Evolutionary conservation across 2,113 vertebrate species (phyloP), one percentile per base, ranked within the genome.

Genomic region (Paramormyrops kingsleyae): DNA sequence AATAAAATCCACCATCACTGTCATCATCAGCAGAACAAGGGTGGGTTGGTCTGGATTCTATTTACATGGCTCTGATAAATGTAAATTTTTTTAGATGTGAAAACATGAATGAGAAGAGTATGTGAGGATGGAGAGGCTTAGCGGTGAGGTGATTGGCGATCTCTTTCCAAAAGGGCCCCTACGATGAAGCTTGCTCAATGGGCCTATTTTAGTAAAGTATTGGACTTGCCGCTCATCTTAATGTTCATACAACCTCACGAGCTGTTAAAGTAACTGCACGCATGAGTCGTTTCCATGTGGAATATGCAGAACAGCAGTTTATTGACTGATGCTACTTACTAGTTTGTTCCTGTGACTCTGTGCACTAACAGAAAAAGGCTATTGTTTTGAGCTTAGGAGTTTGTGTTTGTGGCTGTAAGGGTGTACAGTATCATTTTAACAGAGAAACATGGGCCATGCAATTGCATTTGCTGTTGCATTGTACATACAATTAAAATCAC

Each of bases 41-140:
- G 83, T 53, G 49, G 83, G 44, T 56, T 89, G 15, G 31, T 80
- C 5, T 80, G 35, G 31, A 39, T 42, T 17, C 31, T 77, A 90
- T 87, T 90, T 90, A 87, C 89, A 90, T 44, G 31, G 46, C 46
- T 87, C 89, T 77, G 83, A 87, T 66, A 74, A 66, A 5, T 80
- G 35, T 27, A 31, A 3, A 9, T 70, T 56, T 21, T 42, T 52
- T 74, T 74, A 24, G 66, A 90, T 90, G 49, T 3, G 46, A 50
- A 89, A 90, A 90, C 66, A 87, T 52, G 80, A 74, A 74, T 15
- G 87, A 50, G 27, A 53, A 49, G 47, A 87, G 53, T 49, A 50
- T 80, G 39, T 35, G 4, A 17, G 9, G 83, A 6, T 3, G 10
- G 46, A 49, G 83, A 46, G 42, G 13, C 9, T 13, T 27, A 50